phyloP scores from a whole-genome alignment of 2,113 vertebrate species.

The Noturus placidus region DNA sequence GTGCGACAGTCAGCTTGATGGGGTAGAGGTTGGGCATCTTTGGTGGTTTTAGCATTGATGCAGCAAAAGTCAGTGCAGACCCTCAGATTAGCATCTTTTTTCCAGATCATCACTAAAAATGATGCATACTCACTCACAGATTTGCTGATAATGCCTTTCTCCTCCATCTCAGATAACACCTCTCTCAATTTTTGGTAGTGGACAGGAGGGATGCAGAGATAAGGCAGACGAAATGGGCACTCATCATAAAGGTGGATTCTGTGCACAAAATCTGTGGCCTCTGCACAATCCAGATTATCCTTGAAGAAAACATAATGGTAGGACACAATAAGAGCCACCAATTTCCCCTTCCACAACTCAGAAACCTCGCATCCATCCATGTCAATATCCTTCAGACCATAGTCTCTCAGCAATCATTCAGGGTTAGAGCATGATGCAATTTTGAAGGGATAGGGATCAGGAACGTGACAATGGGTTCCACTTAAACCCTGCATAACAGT shows the following conservation, averaged over 20 bases:
- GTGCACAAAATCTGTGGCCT: conserved; percentile 14
- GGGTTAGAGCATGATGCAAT: background rate
- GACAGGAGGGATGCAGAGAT: background rate
- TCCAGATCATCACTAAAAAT: too few relatives aligned
- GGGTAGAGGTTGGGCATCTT: too few relatives aligned
- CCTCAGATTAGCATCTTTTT: too few relatives aligned
- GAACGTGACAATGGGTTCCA: background rate
- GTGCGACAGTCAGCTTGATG: too few relatives aligned
- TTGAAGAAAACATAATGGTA: conserved; percentile 31
- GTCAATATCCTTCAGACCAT: background rate
- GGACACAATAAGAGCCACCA: background rate
- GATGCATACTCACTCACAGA: too few relatives aligned
- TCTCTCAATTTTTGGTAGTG: too few relatives aligned
- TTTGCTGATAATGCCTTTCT: too few relatives aligned
- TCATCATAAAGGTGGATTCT: conserved; percentile 18
- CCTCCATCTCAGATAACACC: too few relatives aligned
- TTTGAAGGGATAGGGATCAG: too few relatives aligned
- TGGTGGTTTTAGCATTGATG: too few relatives aligned
- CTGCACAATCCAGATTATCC: conserved; percentile 27
- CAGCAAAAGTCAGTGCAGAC: too few relatives aligned
- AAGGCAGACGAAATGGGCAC: background rate
- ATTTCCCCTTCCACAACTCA: background rate
- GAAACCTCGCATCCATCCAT: background rate
- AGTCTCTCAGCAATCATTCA: background rate
- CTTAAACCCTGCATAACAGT: background rate